Evolutionary conservation across 2,113 vertebrate species (phyloP), one percentile per base, ranked within the genome.

Genomic region (Taxidea taxus): DNA sequence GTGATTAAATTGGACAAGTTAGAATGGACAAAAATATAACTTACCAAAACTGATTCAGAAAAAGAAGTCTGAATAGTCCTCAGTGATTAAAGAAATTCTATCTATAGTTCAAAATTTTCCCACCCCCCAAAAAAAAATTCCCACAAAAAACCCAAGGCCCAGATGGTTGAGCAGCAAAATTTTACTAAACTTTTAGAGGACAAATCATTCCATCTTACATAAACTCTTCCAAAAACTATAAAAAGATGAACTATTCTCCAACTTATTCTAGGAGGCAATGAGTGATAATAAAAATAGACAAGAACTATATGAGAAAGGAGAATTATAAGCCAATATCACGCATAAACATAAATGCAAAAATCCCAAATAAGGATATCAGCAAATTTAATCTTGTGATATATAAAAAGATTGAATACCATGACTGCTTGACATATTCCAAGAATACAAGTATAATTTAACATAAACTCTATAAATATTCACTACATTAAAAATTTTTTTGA

Each of bases 391-490:
- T 81, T 86, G 44, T 56, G 54, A 72, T 80, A 88, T 80, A 83
- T 75, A 92, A 88, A 91, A 90, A 85, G 62, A 54, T 54, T 58
- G 58, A 37, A 39, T 37, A 54, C 62, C 66, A 77, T 81, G 80
- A 80, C 90, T 90, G 5, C 86, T 84, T 80, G 80, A 16, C 44
- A 90, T 86, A 80, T 62, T 90, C 42, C 34, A 93, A 37, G 62
- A 90, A 95, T 56, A 20, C 54, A 85, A 95, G 72, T 34, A 15
- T 72, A 7, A 39, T 54, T 92, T 92, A 64, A 85, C 39, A 47
- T 85, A 92, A 49, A 80, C 12, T 72, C 85, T 86, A 90, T 66
- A 91, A 85, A 86, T 92, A 94, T 42, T 91, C 80, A 92, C 58
- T 85, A 72, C 62, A 44, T 62, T 87, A 54, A 44, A 62, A 60